Conservation (phyloP, 1,140 invertebrate species). For the Listronotus bonariensis region DNA sequence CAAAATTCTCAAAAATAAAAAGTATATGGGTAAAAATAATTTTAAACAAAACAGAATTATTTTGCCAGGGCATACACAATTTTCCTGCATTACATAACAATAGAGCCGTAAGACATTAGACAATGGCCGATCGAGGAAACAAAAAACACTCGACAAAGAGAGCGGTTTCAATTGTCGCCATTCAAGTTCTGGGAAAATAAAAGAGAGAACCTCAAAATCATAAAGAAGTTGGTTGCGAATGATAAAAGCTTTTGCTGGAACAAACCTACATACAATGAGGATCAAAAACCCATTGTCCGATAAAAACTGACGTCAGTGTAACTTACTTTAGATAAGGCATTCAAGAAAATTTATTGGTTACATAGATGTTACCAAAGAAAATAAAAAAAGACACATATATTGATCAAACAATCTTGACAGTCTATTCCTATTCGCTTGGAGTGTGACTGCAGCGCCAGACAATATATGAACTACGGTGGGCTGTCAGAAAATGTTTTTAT, state of each 20-base stretch:
- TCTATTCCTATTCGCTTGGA: too few relatives aligned
- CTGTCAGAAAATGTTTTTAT: too few relatives aligned
- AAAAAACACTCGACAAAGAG: constrained; percentile 51
- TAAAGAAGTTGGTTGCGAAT: constrained; percentile 49
- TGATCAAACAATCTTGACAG: too few relatives aligned
- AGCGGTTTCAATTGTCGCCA: constrained; percentile 52
- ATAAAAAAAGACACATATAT: too few relatives aligned
- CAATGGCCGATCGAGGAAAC: constrained; percentile 51
- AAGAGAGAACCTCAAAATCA: constrained; percentile 48
- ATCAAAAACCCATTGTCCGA: constrained; percentile 51
- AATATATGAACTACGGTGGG: too few relatives aligned
- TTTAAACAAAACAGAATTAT: constrained; percentile 19
- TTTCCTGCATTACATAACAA: constrained; percentile 47
- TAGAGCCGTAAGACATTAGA: constrained; percentile 51
- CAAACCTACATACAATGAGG: constrained; percentile 50
- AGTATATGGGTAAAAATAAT: background rate
- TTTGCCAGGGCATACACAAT: constrained; percentile 25
- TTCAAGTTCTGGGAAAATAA: constrained; percentile 50
- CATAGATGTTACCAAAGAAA: too few relatives aligned
- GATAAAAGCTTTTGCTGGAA: constrained; percentile 50
- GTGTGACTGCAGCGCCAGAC: too few relatives aligned
- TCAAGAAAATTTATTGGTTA: background rate
- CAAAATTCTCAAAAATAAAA: too few relatives aligned
- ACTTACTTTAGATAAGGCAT: constrained; percentile 12
- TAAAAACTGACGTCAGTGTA: constrained; percentile 29